phyloP scores from a whole-genome alignment of 2,888 invertebrate species.

The Athetis lepigone region DNA sequence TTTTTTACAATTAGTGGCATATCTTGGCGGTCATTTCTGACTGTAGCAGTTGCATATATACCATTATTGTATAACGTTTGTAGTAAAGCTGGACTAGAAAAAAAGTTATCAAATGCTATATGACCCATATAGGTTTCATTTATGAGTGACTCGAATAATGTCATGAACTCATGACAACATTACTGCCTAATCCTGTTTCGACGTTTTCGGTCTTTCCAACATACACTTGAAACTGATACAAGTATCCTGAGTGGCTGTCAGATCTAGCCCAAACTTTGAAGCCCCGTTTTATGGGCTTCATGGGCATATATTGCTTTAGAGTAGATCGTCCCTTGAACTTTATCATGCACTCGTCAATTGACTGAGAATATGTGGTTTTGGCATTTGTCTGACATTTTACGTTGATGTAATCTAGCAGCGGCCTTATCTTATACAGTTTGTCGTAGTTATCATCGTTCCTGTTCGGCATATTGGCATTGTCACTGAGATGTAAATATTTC shows the following conservation, averaged over 20 bases:
- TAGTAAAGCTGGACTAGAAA: conserved; percentile 12
- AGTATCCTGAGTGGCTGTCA: conserved; percentile 45
- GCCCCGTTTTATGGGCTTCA: conserved; percentile 52
- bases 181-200: conserved; percentile 33
- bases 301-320: conserved; percentile 53
- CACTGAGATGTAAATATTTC: conserved; percentile 47
- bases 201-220: conserved; percentile 36
- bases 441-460: conserved; percentile 37
- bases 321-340: conserved; percentile 52
- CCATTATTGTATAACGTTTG: conserved; percentile 16
- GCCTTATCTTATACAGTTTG: conserved; percentile 48
- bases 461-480: conserved; percentile 38
- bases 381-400: conserved; percentile 35
- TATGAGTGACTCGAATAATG: conserved; percentile 35
- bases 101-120: conserved; percentile 30
- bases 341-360: conserved; percentile 55
- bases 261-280: conserved; percentile 49
- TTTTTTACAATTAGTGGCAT: conserved; percentile 43
- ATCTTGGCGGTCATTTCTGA: conserved; percentile 34
- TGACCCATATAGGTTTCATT: conserved; percentile 25
- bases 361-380: conserved; percentile 39
- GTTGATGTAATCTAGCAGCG: conserved; percentile 33
- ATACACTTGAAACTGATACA: conserved; percentile 46
- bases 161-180: conserved; percentile 36
- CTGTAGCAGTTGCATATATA: conserved; percentile 23